phyloP scores from a whole-genome alignment of 2,888 invertebrate species.

The Volucella zonaria region DNA sequence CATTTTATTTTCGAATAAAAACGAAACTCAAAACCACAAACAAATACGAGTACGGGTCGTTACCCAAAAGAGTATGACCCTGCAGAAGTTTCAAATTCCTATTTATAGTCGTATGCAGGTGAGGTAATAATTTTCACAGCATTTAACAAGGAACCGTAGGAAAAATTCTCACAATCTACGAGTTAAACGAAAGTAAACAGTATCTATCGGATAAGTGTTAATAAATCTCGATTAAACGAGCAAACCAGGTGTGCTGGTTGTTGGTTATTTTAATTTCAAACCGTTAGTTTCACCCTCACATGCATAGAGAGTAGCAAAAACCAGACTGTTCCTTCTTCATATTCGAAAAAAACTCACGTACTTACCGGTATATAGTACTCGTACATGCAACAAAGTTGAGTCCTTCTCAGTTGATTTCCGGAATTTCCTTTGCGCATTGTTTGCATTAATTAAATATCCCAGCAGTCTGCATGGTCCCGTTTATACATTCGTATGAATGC shows the following conservation, averaged over 20 bases:
- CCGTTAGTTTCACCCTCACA: neutral
- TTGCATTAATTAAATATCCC: constrained; percentile 50
- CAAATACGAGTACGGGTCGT: neutral
- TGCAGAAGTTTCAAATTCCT: neutral
- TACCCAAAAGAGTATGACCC: constrained; percentile 2
- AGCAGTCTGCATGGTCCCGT: neutral
- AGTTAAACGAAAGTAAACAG: constrained; percentile 42
- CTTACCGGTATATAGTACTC: neutral
- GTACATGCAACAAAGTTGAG: neutral
- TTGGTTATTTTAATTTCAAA: constrained; percentile 31
- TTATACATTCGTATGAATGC: neutral
- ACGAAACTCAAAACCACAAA: neutral
- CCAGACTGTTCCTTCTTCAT: neutral
- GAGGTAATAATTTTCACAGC: constrained; percentile 6
- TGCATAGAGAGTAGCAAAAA: neutral
- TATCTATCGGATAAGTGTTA: constrained; percentile 65
- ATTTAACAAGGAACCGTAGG: neutral
- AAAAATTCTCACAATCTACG: constrained; percentile 14
- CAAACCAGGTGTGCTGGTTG: constrained; percentile 31
- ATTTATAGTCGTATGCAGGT: too few species aligned
- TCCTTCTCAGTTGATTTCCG: constrained; percentile 7
- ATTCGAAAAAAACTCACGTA: too few species aligned
- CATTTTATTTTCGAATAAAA: constrained; percentile 45
- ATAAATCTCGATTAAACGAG: constrained; percentile 68
- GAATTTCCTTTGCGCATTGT: constrained; percentile 46